Evolutionary conservation across 2,888 invertebrate genomes (phyloP).

Genomic region (Schrankia costaestrigalis): DNA sequence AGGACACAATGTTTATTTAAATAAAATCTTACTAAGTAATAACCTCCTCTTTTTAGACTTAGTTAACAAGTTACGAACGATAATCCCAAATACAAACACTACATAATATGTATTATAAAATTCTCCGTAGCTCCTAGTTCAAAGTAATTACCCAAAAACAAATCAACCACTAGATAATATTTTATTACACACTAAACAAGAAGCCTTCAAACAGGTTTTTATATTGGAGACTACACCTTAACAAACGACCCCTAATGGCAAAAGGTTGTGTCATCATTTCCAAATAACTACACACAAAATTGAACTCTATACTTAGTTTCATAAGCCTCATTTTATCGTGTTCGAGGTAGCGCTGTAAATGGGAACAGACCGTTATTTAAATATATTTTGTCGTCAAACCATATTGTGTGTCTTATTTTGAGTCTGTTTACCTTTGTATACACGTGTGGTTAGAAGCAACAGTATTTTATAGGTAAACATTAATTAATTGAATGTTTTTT

Average conservation of each 20-base stretch:
- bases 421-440: constrained; percentile 51
- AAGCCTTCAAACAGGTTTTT: constrained; percentile 47
- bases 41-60: too few relatives aligned
- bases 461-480: constrained; percentile 22
- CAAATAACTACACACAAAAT: constrained; percentile 19
- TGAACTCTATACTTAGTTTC: constrained; percentile 29
- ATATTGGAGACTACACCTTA: constrained; percentile 56
- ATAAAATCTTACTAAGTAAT: too few relatives aligned
- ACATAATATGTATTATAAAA: too few relatives aligned
- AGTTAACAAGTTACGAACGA: too few relatives aligned
- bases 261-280: constrained; percentile 44
- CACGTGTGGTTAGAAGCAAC: constrained; percentile 21
- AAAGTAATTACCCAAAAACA: too few relatives aligned
- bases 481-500: too few relatives aligned
- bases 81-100: too few relatives aligned
- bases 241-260: constrained; percentile 58
- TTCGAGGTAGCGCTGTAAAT: constrained; percentile 45
- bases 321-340: constrained; percentile 29
- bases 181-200: constrained; percentile 11
- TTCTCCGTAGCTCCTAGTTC: too few relatives aligned
- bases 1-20: too few relatives aligned
- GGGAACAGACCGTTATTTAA: constrained; percentile 63
- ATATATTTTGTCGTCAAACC: constrained; percentile 61
- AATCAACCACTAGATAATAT: constrained; percentile 15
- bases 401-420: constrained; percentile 52